Evolutionary conservation across 1,140 invertebrate species (phyloP).

Genomic region (honey bee (Apis mellifera)): DNA sequence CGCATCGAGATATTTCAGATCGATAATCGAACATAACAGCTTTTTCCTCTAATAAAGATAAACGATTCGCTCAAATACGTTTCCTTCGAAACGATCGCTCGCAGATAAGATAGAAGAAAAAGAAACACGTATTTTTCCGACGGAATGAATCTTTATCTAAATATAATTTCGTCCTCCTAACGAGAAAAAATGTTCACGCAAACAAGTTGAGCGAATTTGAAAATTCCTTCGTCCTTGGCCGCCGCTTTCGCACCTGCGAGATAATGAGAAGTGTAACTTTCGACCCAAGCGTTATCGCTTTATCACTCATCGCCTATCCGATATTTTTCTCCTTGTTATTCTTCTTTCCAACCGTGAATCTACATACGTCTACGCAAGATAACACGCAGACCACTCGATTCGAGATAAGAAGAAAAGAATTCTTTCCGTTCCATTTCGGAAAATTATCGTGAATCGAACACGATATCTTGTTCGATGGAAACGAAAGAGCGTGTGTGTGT

Average conservation of each 20-base stretch:
- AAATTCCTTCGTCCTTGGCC: slow-evolving; percentile 5
- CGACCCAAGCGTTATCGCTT: slow-evolving; percentile 22
- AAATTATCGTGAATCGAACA: no score
- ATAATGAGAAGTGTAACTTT: slow-evolving; percentile 27
- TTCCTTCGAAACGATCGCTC: not conserved
- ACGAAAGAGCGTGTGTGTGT: not conserved
- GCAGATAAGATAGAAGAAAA: no score
- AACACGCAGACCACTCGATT: not conserved
- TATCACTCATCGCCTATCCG: not conserved
- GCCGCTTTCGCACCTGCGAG: slow-evolving; percentile 3
- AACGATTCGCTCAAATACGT: not conserved
- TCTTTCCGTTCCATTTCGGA: no score
- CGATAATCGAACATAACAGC: slow-evolving; percentile 52
- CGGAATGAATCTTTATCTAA: not conserved
- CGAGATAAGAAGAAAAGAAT: no score
- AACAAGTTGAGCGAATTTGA: not conserved
- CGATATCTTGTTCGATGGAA: no score
- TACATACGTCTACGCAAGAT: not conserved
- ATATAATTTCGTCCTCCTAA: not conserved
- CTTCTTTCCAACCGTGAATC: not conserved
- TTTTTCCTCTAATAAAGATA: not conserved
- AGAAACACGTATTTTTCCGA: not conserved
- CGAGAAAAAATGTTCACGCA: not conserved
- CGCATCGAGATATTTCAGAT: no score
- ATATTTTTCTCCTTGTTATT: not conserved